Base-by-base conservation (phyloP, 2,888 invertebrate species). In the Thalpophila matura region DNA sequence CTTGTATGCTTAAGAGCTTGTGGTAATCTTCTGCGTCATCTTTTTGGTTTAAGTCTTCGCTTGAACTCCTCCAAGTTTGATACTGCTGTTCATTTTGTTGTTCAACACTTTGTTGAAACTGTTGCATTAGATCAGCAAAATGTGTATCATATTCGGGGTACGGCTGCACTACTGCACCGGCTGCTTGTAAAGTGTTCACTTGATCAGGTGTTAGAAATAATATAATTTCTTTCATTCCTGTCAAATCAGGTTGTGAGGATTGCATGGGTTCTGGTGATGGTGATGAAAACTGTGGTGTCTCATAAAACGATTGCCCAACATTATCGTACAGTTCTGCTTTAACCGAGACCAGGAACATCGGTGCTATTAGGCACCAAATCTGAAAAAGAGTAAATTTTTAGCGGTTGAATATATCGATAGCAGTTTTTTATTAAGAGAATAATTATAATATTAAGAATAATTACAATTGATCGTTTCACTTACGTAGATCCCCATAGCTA, bases 141-240 rank as follows among this genome's bases (percentile, higher is more conserved):
- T 74, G 70, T 6, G 71, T 5, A 37, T 80, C 76, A 14, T 70
- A 60, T 38, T 80, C 64, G 12, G 77, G 63, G 10, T 79, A 82
- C 10, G 85, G 79, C 51, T 81, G 79, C 4, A 86, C 80, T 20
- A 81, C 64, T 53, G 83, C 85, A 9, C 87, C 87, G 10, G 75
- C 87, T 37, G 84, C 81, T 80, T 91, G 85, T 31, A 91, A 82
- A 24, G 85, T 82, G 53, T 79, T 84, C 37, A 91, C 91, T 80
- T 94, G 92, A 14, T 83, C 86, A 3, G 91, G 89, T 50, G 93
- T 93, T 27, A 93, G 76, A 58, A 90, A 93, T 20, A 94, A 72
- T 24, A 93, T 83, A 29, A 91, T 82, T 77, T 93, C 92, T 77
- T 87, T 90, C 38, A 82, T 85, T 57, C 84, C 85, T 59, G 80